Evolutionary conservation across 1,140 invertebrate genomes (phyloP).

Genomic region (Drosophila repletoides): DNA sequence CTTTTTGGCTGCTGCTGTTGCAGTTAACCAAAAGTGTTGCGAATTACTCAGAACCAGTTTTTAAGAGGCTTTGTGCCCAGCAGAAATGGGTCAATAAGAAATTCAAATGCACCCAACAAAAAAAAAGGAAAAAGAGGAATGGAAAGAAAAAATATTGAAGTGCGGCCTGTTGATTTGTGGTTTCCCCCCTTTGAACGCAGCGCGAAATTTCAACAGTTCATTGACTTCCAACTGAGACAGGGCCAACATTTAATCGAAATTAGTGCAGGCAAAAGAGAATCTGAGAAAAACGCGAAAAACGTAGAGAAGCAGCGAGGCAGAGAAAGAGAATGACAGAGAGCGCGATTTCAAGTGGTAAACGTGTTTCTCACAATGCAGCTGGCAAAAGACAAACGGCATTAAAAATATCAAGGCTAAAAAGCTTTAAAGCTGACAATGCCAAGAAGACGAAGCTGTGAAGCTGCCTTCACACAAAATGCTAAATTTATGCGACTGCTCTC

Average conservation of each 20-base stretch:
- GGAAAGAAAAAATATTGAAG: conserved; percentile 15
- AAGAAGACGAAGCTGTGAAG: too few relatives aligned
- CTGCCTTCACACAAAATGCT: too few relatives aligned
- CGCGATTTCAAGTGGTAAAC: conserved; percentile 1
- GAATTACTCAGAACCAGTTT: conserved; percentile 55
- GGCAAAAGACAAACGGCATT: conserved; percentile 20
- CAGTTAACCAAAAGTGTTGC: conserved; percentile 62
- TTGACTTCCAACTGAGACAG: conserved; percentile 15
- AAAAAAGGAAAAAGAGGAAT: conserved; percentile 18
- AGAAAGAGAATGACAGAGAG: background rate
- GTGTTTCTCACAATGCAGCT: conserved; percentile 17
- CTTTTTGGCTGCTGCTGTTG: conserved; percentile 18
- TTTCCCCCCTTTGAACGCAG: conserved; percentile 1
- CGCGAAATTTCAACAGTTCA: conserved; percentile 17
- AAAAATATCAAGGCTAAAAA: conserved; percentile 20
- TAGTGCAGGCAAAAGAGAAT: conserved; percentile 16
- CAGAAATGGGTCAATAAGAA: conserved; percentile 71
- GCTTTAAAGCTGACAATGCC: conserved; percentile 3
- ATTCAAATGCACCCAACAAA: conserved; percentile 49
- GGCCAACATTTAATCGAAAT: conserved; percentile 17
- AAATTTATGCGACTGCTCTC: too few relatives aligned
- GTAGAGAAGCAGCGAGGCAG: background rate
- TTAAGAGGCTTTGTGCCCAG: conserved; percentile 27
- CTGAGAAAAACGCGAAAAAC: background rate
- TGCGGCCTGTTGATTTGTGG: conserved; percentile 12